Conservation (phyloP, 2,888 invertebrate species). For the Willowsia nigromaculata region DNA sequence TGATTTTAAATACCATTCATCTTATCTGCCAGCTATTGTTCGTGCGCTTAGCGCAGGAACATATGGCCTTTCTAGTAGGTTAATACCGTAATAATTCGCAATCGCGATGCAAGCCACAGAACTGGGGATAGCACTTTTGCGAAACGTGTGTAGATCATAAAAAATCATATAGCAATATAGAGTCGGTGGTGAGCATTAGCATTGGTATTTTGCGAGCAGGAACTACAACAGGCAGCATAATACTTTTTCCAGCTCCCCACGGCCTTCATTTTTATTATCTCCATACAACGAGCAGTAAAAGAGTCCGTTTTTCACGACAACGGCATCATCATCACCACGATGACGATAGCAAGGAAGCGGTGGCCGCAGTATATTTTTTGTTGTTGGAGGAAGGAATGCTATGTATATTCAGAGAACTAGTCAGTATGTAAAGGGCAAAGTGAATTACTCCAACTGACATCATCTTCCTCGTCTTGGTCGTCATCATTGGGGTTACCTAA, state of each 20-base stretch:
- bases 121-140: slow-evolving; percentile 13
- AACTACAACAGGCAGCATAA: background rate
- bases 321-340: slow-evolving; percentile 12
- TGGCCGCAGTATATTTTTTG: background rate
- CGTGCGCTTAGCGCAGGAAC: too few species aligned
- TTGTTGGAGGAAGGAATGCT: background rate
- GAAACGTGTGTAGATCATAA: slow-evolving; percentile 22
- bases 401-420: slow-evolving; percentile 19
- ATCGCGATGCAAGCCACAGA: slow-evolving; percentile 14
- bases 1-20: too few species aligned
- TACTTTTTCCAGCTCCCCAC: slow-evolving; percentile 18
- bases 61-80: too few species aligned
- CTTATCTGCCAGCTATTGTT: background rate
- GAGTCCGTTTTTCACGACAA: slow-evolving; percentile 8
- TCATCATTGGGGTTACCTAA: slow-evolving; percentile 38
- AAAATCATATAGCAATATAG: background rate
- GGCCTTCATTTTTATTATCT: slow-evolving; percentile 41
- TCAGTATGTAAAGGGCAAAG: slow-evolving; percentile 40
- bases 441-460: slow-evolving; percentile 42
- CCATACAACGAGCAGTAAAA: background rate
- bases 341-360: background rate
- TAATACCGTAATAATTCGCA: slow-evolving; percentile 24
- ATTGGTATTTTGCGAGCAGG: background rate
- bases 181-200: background rate
- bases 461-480: slow-evolving; percentile 16